These are phyloP conservation scores for Diadegma fenestrale DNA, from an alignment of 2,888 invertebrate species.

Conservation along the genomic window DNA sequence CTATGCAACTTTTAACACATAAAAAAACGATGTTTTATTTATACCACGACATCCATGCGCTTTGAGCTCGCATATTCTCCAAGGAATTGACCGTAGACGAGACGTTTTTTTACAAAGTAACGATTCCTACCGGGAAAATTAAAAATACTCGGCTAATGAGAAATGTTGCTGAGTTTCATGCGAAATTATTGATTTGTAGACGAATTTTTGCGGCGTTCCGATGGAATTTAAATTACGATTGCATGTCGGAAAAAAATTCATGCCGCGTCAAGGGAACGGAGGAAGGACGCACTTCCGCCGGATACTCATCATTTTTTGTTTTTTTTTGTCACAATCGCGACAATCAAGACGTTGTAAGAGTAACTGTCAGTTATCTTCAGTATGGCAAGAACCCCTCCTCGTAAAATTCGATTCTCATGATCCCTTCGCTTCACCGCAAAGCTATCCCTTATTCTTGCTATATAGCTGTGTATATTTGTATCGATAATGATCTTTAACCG, in stretches of 20 bases:
- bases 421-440: conserved; percentile 29
- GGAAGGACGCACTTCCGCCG: conserved; percentile 81
- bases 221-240: background rate
- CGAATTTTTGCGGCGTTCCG: background rate
- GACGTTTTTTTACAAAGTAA: background rate
- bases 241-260: conserved; percentile 38
- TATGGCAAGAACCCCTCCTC: conserved; percentile 19
- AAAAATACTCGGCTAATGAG: background rate
- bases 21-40: conserved; percentile 26
- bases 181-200: background rate
- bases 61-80: background rate
- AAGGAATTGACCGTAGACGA: background rate
- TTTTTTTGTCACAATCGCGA: conserved; percentile 83
- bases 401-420: conserved; percentile 30
- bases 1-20: background rate
- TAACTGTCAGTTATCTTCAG: conserved; percentile 59
- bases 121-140: background rate
- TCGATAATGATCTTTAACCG: conserved; percentile 84
- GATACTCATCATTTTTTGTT: conserved; percentile 82
- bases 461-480: conserved; percentile 68
- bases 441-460: conserved; percentile 44
- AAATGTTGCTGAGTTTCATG: background rate
- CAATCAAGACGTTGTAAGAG: conserved; percentile 81
- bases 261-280: conserved; percentile 41
- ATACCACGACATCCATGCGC: background rate